These are phyloP conservation scores for Sorex araneus DNA, from an alignment of 2,113 vertebrate species.

Conservation along the genomic window DNA sequence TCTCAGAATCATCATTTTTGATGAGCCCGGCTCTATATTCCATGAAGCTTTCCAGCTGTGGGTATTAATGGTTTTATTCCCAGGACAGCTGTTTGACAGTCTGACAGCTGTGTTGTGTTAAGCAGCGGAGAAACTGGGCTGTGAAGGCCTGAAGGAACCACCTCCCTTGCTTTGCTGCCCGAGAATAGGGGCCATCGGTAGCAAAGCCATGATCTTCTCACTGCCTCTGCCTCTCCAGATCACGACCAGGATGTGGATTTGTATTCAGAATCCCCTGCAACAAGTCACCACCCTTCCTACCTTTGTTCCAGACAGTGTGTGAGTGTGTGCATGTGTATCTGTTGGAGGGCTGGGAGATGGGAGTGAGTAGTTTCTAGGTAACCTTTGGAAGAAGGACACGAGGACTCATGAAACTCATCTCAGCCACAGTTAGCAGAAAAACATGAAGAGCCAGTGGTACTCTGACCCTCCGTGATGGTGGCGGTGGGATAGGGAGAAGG, in stretches of 20 bases:
- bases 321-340: not conserved
- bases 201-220: not conserved
- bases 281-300: not conserved
- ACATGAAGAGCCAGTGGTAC: not conserved
- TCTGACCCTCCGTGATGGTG: rapidly evolving
- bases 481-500: not conserved
- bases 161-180: not conserved
- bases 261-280: not conserved
- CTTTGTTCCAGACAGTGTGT: not conserved
- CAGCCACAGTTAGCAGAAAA: not conserved
- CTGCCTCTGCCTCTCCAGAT: not conserved
- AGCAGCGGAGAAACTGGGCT: not conserved
- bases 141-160: not conserved
- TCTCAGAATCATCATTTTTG: constrained; percentile 40
- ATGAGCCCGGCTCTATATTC: not conserved
- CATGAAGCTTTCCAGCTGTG: not conserved
- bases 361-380: not conserved
- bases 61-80: not conserved
- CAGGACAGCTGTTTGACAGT: not conserved
- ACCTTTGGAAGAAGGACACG: not conserved
- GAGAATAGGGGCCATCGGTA: no score
- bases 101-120: rapidly evolving
- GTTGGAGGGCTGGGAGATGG: no score
- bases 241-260: not conserved
- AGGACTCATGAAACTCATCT: not conserved